Base-by-base conservation (phyloP, 2,113 vertebrate species). In the Hepsetus odoe region DNA sequence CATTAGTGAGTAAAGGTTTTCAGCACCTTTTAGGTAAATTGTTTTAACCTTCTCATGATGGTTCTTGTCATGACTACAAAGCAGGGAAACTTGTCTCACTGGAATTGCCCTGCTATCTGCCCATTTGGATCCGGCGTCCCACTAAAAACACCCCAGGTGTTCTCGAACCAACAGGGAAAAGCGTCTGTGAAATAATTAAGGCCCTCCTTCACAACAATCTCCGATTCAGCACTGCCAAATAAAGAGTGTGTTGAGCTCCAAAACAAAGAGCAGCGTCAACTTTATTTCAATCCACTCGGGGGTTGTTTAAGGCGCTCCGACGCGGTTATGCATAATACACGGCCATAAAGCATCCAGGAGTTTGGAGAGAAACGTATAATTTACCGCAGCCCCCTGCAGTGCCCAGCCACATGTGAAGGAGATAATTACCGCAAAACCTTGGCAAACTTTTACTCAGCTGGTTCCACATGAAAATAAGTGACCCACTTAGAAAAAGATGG, bases 211-310 rank as follows among this genome's bases (percentile, higher is more conserved):
- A 85, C 83, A 85, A 90, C 88, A 88, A 90, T 83, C 88, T 90
- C 88, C 80, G 87, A 91, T 90, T 93, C 89, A 91, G 89, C 88
- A 87, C 79, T 85, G 90, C 89, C 89, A 90, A 92, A 92, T 90
- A 90, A 89, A 92, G 81, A 89, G 85, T 85, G 59, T 74, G 71
- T 86, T 81, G 87, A 88, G 87, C 82, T 88, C 81, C 83, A 90
- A 83, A 93, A 92, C 90, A 93, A 92, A 93, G 87, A 92, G 90
- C 91, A 90, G 86, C 86, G 84, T 91, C 91, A 91, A 92, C 91
- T 92, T 92, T 90, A 87, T 92, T 91, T 88, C 89, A 89, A 90
- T 90, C 87, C 91, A 92, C 92, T 92, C 81, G 89, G 90, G 91
- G 90, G 85, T 89, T 90, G 86, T 92, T 91, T 89, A 86, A 91